Evolutionary conservation across 2,113 vertebrate genomes (phyloP).

Genomic region (Nymphicus hollandicus): DNA sequence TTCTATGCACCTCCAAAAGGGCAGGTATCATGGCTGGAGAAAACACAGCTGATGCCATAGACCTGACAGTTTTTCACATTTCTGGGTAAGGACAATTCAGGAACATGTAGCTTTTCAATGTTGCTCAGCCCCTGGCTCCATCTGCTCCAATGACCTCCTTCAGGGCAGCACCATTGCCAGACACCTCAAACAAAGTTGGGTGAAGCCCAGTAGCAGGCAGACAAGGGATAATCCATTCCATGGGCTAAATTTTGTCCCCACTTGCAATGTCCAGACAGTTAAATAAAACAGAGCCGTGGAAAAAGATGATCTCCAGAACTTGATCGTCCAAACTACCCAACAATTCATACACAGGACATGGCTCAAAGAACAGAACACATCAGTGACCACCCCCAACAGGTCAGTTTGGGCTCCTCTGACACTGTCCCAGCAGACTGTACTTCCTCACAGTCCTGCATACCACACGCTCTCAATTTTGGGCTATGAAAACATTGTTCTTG

Average conservation of each 20-base stretch:
- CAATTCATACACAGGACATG: not conserved
- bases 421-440: not conserved
- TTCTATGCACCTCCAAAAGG: not conserved
- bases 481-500: not conserved
- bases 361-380: not conserved
- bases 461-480: not conserved
- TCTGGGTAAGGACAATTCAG: not conserved
- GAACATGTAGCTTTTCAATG: not conserved
- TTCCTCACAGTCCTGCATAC: not conserved
- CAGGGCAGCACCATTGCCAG: not conserved
- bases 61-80: not conserved
- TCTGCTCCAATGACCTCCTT: not conserved
- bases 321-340: not conserved
- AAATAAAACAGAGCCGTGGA: not conserved
- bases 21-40: not conserved
- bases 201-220: not conserved
- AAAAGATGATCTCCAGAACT: not conserved
- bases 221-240: not conserved
- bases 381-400: not conserved
- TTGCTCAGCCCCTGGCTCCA: not conserved
- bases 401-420: not conserved
- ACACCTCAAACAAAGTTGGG: not conserved
- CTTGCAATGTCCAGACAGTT: not conserved
- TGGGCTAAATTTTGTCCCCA: not conserved
- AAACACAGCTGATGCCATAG: not conserved